Evolutionary conservation across 2,888 invertebrate species (phyloP).

Genomic region (Himalopsyche kuldschensis): DNA sequence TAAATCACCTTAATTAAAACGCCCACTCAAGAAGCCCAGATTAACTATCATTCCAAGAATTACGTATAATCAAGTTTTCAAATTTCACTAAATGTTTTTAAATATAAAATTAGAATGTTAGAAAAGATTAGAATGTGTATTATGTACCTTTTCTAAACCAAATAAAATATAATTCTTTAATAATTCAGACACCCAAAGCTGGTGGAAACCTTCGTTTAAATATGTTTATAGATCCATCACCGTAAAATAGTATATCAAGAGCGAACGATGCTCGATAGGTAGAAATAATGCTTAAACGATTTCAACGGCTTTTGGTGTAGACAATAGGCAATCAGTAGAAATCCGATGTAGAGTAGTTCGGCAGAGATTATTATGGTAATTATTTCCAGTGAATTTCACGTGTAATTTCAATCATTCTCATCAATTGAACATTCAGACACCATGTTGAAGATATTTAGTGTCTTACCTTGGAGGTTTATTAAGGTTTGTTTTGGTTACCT

Average conservation of each 20-base stretch:
- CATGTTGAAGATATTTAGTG: no score
- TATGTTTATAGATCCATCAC: not conserved
- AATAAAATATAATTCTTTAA: no score
- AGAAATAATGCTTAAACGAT: not conserved
- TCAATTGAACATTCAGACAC: not conserved
- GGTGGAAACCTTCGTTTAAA: not conserved
- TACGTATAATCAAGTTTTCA: no score
- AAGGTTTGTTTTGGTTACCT: no score
- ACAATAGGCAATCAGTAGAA: conserved; percentile 23
- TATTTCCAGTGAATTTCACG: conserved; percentile 21
- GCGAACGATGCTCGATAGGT: not conserved
- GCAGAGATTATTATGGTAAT: not conserved
- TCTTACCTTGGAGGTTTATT: no score
- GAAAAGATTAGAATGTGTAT: no score
- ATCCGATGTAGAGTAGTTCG: not conserved
- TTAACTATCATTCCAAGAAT: no score
- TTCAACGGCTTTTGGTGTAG: not conserved
- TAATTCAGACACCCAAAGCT: not conserved
- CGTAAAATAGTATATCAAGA: not conserved
- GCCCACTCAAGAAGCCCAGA: no score
- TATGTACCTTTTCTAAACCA: no score
- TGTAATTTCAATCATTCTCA: conserved; percentile 16
- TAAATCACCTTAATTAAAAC: no score
- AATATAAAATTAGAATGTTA: no score
- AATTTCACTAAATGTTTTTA: no score